Conservation (phyloP, 1,140 invertebrate species). For the Pantala flavescens region DNA sequence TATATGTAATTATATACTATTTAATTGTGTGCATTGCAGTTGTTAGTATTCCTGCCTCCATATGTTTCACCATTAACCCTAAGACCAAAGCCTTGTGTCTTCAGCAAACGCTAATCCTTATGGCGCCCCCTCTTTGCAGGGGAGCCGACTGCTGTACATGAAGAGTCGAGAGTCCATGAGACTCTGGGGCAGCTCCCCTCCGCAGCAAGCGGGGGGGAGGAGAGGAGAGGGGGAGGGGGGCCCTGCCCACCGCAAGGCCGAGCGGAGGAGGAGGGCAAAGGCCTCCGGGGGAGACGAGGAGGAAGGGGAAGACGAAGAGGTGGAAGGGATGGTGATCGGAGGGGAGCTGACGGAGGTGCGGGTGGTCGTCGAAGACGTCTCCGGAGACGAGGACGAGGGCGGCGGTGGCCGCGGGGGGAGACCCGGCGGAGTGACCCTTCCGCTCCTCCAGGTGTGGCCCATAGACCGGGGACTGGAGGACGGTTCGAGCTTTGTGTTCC, state of each 20-base stretch:
- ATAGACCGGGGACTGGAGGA: constrained; percentile 54
- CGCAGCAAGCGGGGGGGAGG: not conserved
- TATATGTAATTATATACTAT: too few species aligned
- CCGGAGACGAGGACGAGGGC: not conserved
- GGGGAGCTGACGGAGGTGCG: not conserved
- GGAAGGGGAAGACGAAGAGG: not conserved
- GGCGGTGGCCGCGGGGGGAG: not conserved
- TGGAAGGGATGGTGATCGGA: not conserved
- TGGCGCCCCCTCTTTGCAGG: not conserved
- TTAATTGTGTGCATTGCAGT: too few species aligned
- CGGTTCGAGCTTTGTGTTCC: constrained; percentile 55
- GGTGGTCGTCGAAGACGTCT: not conserved
- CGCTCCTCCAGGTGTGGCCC: constrained; percentile 52
- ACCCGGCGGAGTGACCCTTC: constrained; percentile 32
- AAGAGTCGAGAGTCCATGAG: not conserved
- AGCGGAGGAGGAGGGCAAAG: not conserved
- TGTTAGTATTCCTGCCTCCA: too few species aligned
- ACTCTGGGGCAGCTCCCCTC: not conserved
- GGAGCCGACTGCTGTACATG: not conserved
- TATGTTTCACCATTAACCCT: too few species aligned
- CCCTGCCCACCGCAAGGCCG: not conserved
- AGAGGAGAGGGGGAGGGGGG: not conserved
- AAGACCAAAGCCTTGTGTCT: too few species aligned
- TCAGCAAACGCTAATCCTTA: too few species aligned
- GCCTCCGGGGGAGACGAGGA: not conserved